Evolutionary conservation across 2,888 invertebrate genomes (phyloP).

Genomic region (Drosophila subsilvestris): DNA sequence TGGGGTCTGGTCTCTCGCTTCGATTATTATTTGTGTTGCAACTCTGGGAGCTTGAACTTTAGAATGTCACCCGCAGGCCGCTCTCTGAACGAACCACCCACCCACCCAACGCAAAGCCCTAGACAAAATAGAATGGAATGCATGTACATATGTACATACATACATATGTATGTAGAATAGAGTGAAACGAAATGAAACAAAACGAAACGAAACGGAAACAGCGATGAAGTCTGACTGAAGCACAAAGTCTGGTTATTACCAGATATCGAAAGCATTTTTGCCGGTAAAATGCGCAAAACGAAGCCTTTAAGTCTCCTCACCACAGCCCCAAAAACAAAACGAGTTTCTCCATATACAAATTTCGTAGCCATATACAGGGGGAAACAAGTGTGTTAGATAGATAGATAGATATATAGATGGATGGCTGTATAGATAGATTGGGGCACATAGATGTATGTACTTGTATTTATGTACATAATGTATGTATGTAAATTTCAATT

Average conservation of each 20-base stretch:
- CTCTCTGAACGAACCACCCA: too few species aligned
- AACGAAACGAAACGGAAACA: neutral
- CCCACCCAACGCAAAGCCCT: too few species aligned
- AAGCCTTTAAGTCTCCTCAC: conserved; percentile 47
- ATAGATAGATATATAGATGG: conserved; percentile 9
- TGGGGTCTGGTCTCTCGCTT: neutral
- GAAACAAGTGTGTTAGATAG: neutral
- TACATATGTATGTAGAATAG: neutral
- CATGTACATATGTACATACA: too few species aligned
- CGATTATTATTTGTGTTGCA: neutral
- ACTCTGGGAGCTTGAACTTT: conserved; percentile 1
- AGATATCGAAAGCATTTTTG: conserved; percentile 58
- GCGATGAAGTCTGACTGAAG: conserved; percentile 24
- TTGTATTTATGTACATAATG: neutral
- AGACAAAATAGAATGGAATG: neutral
- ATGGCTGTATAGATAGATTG: conserved; percentile 36
- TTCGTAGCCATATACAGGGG: conserved; percentile 5
- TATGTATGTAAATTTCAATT: conserved; percentile 35
- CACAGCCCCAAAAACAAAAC: conserved; percentile 7
- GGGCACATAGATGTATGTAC: neutral
- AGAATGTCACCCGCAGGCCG: neutral
- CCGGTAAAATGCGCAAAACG: conserved; percentile 44
- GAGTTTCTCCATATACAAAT: conserved; percentile 40
- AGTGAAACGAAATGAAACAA: neutral
- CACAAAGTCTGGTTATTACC: conserved; percentile 63